phyloP scores from a whole-genome alignment of 2,113 vertebrate genomes.

The Echinops telfairi region DNA sequence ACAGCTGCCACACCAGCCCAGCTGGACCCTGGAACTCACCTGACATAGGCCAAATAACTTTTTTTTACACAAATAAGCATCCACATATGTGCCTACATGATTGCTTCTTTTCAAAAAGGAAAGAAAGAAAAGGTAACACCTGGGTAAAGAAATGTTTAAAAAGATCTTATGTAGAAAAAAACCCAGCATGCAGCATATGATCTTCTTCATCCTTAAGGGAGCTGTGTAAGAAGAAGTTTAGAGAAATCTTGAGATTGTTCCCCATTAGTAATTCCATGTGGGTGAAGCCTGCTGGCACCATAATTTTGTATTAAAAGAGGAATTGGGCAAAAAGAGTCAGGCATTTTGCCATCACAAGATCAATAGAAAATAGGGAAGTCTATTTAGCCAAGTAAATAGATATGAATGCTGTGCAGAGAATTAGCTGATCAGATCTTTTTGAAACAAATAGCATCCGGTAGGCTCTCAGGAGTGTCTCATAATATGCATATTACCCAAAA shows the following conservation, averaged over 20 bases:
- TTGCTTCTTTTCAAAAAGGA: not conserved
- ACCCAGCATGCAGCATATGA: constrained; percentile 45
- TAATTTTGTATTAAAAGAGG: constrained; percentile 58
- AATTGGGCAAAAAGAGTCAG: constrained; percentile 55
- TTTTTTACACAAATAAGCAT: constrained; percentile 56
- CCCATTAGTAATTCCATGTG: constrained; percentile 58
- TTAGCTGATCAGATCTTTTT: constrained; percentile 35
- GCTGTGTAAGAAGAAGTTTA: constrained; percentile 59
- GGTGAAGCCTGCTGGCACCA: constrained; percentile 15
- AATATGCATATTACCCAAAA: not conserved
- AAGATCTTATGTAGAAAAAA: constrained; percentile 64
- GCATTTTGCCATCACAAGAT: constrained; percentile 51
- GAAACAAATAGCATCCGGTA: not conserved
- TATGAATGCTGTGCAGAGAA: constrained; percentile 44
- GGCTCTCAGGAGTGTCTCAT: constrained; percentile 23
- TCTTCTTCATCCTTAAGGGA: constrained; percentile 31
- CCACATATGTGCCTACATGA: constrained; percentile 38
- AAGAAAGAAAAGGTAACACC: constrained; percentile 43
- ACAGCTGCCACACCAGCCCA: constrained; percentile 68
- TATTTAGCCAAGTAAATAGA: constrained; percentile 38
- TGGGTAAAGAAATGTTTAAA: constrained; percentile 63
- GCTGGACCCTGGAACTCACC: constrained; percentile 61
- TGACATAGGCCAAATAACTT: constrained; percentile 50
- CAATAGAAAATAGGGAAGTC: not conserved
- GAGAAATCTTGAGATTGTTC: constrained; percentile 49